Percentiles rank a stretch among this genome's conserved stretches.
Conservation (phyloP, 35 echinoderm and acorn worm genomes). For the Antedon bifida region DNA sequence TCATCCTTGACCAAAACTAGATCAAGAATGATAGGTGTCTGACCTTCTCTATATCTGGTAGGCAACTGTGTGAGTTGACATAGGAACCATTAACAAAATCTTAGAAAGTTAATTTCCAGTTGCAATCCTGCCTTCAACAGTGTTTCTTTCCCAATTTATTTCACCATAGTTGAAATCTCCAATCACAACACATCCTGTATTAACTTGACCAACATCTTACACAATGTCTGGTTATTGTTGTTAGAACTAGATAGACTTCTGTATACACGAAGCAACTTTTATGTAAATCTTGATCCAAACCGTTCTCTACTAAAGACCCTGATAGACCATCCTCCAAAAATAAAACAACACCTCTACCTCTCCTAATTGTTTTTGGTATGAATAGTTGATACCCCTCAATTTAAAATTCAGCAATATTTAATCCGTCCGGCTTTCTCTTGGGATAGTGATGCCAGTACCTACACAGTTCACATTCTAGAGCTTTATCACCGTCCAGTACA, state of each 20-base stretch:
- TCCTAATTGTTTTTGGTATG: not conserved
- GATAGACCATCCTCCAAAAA: not conserved
- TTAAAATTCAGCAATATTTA: not conserved
- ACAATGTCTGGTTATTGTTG: not conserved
- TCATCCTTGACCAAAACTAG: slow-evolving; percentile 8
- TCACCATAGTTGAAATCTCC: not conserved
- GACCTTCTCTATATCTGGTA: slow-evolving; percentile 10
- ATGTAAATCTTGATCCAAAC: not conserved
- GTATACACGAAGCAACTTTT: not conserved
- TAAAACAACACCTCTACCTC: not conserved
- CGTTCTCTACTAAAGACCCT: not conserved
- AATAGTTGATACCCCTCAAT: not conserved
- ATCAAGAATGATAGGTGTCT: slow-evolving; percentile 4
- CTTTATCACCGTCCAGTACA: not conserved
- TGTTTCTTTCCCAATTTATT: not conserved
- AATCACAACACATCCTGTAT: not conserved
- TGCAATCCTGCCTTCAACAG: not conserved
- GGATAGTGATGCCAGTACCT: not conserved
- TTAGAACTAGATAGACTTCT: not conserved
- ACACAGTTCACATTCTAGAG: not conserved
- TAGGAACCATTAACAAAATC: not conserved
- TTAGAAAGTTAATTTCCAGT: not conserved
- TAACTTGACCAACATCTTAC: not conserved
- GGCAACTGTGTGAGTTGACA: not conserved
- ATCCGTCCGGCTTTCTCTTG: not conserved